phyloP scores from a whole-genome alignment of 2,797 vertebrate species.

The Brachyalestes nurse region DNA sequence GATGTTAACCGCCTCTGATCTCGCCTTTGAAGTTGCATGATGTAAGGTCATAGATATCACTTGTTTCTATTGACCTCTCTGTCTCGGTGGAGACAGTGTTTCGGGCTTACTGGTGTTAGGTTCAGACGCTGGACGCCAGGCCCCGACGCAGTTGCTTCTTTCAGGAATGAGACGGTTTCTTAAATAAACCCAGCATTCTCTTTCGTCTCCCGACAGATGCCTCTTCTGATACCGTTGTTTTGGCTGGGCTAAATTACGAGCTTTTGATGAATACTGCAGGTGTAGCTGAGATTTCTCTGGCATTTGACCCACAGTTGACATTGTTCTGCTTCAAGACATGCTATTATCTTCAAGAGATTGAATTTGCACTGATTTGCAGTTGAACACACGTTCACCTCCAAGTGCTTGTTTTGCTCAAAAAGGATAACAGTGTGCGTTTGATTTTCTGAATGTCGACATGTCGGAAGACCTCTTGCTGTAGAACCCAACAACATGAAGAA shows the following conservation, averaged over 20 bases:
- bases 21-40: not conserved
- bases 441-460: not conserved
- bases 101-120: not conserved
- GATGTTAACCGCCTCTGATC: slow-evolving; percentile 1
- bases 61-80: not conserved
- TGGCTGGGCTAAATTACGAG: not conserved
- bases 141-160: not conserved
- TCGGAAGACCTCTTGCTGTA: not conserved
- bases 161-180: slow-evolving; percentile 2
- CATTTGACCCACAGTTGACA: not conserved
- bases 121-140: not conserved
- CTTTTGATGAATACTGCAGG: not conserved
- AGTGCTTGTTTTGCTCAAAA: not conserved
- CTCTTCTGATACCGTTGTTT: slow-evolving; percentile 16
- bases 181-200: not conserved
- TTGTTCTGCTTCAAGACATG: not conserved
- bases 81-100: not conserved
- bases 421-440: not conserved
- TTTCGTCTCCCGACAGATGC: not conserved
- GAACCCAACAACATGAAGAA: slow-evolving; percentile 6
- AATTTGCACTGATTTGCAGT: not conserved
- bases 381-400: not conserved
- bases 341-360: not conserved
- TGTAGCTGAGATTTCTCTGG: not conserved
- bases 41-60: slow-evolving; percentile 3